Evolutionary conservation across 2,113 vertebrate genomes (phyloP).

Genomic region (Hystrix cristata): DNA sequence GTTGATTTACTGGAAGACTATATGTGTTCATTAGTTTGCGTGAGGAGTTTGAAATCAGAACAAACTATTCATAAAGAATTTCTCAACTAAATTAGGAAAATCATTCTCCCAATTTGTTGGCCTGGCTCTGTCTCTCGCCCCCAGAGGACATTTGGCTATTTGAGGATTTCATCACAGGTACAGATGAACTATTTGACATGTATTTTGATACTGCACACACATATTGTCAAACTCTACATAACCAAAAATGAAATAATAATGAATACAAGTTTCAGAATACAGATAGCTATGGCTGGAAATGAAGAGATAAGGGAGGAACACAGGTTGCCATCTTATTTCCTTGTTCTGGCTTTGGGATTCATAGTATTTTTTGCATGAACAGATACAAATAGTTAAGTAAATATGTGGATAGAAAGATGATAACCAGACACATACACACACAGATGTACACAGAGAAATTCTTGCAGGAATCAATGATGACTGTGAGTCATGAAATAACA

Average conservation of each 20-base stretch:
- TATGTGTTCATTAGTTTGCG: background rate
- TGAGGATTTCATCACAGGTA: background rate
- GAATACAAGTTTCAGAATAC: background rate
- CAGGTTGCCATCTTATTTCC: background rate
- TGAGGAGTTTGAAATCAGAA: background rate
- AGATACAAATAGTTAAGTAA: background rate
- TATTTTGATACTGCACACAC: background rate
- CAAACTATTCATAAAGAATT: background rate
- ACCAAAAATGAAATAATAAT: background rate
- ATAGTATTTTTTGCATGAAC: background rate
- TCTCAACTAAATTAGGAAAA: background rate
- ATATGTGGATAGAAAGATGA: background rate
- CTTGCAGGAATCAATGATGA: background rate
- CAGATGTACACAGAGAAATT: rapidly evolving
- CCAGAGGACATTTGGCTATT: background rate
- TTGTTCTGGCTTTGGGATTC: background rate
- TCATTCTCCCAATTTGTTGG: background rate
- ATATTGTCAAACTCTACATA: background rate
- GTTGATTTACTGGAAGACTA: background rate
- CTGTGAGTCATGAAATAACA: background rate
- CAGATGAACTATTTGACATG: background rate
- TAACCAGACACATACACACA: background rate
- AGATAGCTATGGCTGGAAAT: background rate
- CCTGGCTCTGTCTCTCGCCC: background rate
- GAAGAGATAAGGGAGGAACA: background rate